These are phyloP conservation scores for Eretmocerus hayati DNA, from an alignment of 2,888 invertebrate genomes.

Conservation along the genomic window DNA sequence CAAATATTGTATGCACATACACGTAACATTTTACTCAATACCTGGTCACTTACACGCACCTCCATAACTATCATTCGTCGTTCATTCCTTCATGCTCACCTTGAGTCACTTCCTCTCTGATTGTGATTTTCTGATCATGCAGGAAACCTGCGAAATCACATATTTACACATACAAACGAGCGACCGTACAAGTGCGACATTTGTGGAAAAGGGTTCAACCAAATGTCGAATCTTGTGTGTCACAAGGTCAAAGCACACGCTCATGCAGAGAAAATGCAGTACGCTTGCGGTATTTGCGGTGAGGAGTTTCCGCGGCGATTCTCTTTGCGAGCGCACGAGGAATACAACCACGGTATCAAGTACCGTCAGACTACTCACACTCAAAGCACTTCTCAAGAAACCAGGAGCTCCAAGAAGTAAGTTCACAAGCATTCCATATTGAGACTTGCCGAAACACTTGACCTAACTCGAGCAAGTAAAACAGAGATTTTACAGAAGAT, in stretches of 20 bases:
- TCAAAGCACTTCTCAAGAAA: conserved; percentile 25
- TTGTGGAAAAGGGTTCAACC: conserved; percentile 71
- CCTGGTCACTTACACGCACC: too few relatives aligned
- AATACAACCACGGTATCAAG: conserved; percentile 52
- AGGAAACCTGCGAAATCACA: conserved; percentile 70
- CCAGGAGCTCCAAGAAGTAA: conserved; percentile 20
- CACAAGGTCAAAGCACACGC: conserved; percentile 65
- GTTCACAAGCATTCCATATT: not conserved
- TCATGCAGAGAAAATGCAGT: conserved; percentile 50
- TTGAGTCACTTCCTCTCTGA: too few relatives aligned
- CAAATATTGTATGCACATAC: too few relatives aligned
- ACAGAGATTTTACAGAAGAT: too few relatives aligned
- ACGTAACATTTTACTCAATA: too few relatives aligned
- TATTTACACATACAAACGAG: conserved; percentile 72
- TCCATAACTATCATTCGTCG: too few relatives aligned
- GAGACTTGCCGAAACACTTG: not conserved
- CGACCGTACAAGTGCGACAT: conserved; percentile 70
- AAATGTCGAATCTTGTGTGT: conserved; percentile 73
- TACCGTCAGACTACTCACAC: conserved; percentile 33
- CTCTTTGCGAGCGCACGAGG: conserved; percentile 53
- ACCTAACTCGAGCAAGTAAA: not conserved
- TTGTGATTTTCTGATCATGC: too few relatives aligned
- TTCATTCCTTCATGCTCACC: too few relatives aligned
- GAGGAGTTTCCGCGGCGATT: conserved; percentile 52
- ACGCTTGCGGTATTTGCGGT: conserved; percentile 51